A percentile compares a stretch with the other conserved stretches of the same genome.
Evolutionary conservation across 1,140 invertebrate species (phyloP).

Genomic region (Oryzaephilus surinamensis): DNA sequence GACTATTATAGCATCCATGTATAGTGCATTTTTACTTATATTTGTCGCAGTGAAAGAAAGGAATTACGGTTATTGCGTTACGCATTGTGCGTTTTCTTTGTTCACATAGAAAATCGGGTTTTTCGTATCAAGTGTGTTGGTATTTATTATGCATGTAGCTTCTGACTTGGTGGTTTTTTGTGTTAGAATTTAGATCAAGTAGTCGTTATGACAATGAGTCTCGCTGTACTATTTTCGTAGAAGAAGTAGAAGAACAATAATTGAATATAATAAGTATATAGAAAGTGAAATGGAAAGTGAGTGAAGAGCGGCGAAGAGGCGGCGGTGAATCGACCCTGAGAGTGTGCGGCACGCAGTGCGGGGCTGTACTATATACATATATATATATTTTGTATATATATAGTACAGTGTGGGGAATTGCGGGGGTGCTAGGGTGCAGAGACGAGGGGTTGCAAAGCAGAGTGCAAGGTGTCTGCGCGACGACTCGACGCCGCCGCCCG

Average conservation of each 20-base stretch:
- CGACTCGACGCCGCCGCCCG: conserved; percentile 33
- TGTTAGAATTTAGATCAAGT: too few relatives aligned
- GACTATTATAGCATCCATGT: too few relatives aligned
- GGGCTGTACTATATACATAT: background rate
- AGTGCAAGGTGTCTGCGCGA: conserved; percentile 39
- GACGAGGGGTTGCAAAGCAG: conserved; percentile 23
- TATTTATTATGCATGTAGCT: too few relatives aligned
- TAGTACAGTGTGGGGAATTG: background rate
- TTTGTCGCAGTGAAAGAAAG: too few relatives aligned
- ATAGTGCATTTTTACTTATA: too few relatives aligned
- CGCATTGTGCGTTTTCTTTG: too few relatives aligned
- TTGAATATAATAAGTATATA: background rate
- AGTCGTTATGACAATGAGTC: too few relatives aligned
- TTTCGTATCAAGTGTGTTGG: too few relatives aligned
- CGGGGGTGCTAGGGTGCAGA: conserved; percentile 10
- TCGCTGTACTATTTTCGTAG: too few relatives aligned
- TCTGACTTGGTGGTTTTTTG: too few relatives aligned
- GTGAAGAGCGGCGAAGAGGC: background rate
- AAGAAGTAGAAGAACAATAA: background rate
- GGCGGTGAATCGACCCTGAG: conserved; percentile 14
- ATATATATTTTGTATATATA: background rate
- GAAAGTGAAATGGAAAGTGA: conserved; percentile 1
- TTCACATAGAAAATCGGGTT: too few relatives aligned
- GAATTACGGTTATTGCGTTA: too few relatives aligned
- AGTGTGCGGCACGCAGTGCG: conserved; percentile 13